Evolutionary conservation across 2,797 vertebrate species (phyloP).

Genomic region (Liasis olivaceus): DNA sequence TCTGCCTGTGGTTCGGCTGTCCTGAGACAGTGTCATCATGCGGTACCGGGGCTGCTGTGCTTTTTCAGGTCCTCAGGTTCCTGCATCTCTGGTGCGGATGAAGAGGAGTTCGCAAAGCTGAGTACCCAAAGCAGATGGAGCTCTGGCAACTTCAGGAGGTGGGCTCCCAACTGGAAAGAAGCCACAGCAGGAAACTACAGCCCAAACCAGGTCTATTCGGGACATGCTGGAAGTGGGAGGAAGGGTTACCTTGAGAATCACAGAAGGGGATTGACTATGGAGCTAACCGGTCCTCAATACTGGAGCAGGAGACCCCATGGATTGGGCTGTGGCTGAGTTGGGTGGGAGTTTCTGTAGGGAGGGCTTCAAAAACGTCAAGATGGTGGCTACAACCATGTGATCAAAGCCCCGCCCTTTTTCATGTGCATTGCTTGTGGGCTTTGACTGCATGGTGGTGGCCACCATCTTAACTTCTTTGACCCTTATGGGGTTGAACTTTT

Average conservation of each 20-base stretch:
- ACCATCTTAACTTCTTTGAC: too few relatives aligned
- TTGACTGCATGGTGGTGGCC: too few relatives aligned
- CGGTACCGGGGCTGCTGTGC: not conserved
- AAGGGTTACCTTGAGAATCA: not conserved
- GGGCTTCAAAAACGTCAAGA: not conserved
- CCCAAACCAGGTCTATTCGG: slow-evolving; percentile 6
- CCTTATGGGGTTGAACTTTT: too few relatives aligned
- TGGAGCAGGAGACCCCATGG: too few relatives aligned
- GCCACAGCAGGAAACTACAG: not conserved
- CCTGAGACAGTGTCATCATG: not conserved
- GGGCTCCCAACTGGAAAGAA: not conserved
- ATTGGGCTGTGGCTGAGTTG: not conserved
- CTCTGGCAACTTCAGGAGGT: not conserved
- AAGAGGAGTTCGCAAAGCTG: not conserved
- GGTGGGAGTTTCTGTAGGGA: too few relatives aligned
- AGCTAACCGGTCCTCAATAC: not conserved
- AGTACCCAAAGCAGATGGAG: not conserved
- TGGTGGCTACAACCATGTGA: not conserved
- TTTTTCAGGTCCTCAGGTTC: slow-evolving; percentile 25
- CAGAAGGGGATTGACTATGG: not conserved
- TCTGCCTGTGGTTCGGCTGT: not conserved
- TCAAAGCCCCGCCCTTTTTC: too few relatives aligned
- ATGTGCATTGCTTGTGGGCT: too few relatives aligned
- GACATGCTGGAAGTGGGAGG: not conserved
- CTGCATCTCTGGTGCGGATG: slow-evolving; percentile 6